phyloP scores from a whole-genome alignment of 1,140 invertebrate species.

The Formica exsecta region DNA sequence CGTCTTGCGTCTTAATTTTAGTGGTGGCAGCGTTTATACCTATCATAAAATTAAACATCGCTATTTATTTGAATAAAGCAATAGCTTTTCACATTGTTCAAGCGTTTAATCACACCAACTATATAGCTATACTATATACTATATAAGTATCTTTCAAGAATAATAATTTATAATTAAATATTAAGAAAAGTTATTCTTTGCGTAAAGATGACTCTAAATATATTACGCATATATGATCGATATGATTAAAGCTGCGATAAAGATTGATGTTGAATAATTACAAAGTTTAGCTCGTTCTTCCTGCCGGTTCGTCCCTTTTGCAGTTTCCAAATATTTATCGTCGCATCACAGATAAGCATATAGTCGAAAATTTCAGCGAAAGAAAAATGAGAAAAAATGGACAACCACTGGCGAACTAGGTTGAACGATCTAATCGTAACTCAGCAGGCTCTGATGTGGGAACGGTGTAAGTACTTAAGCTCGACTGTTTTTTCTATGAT shows the following conservation, averaged over 20 bases:
- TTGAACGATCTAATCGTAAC: conserved; percentile 75
- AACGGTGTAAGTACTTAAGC: conserved; percentile 80
- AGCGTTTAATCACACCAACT: not conserved
- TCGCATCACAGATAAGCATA: not conserved
- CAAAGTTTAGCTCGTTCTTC: not conserved
- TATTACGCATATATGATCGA: no score
- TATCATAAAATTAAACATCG: not conserved
- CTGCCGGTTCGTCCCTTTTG: not conserved
- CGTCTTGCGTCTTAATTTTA: conserved; percentile 39
- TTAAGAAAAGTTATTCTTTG: not conserved
- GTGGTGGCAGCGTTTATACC: not conserved
- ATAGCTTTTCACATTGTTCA: not conserved
- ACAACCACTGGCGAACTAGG: conserved; percentile 25
- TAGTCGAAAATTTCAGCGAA: not conserved
- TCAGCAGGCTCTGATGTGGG: conserved; percentile 79
- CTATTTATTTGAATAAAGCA: conserved; percentile 1
- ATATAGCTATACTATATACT: not conserved
- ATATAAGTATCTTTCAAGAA: not conserved
- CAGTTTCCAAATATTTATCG: not conserved
- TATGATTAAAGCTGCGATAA: no score
- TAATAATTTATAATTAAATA: not conserved
- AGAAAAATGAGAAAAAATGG: not conserved
- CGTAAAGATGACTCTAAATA: no score
- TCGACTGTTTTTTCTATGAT: conserved; percentile 70
- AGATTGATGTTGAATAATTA: no score